Percentiles rank a stretch among this genome's conserved stretches.
phyloP scores from a whole-genome alignment of 2,113 vertebrate species.

The Microcebus jonahi region DNA sequence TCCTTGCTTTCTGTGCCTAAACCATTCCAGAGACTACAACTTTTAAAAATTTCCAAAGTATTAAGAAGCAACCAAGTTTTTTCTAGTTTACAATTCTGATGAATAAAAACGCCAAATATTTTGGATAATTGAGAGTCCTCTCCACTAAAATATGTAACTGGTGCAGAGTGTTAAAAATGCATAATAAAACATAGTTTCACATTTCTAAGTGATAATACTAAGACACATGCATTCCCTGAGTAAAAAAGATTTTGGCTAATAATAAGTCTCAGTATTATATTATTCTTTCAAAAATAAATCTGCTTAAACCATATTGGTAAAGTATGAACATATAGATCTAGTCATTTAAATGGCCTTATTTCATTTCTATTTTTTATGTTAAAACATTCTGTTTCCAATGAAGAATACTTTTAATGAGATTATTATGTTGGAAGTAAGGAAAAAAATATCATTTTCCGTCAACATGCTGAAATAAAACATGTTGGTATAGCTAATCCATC shows the following conservation, averaged over 20 bases:
- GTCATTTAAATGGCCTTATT: neutral
- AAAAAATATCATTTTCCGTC: conserved; percentile 67
- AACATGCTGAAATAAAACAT: conserved; percentile 52
- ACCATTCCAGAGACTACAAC: neutral
- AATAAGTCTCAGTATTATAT: neutral
- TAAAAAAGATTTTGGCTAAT: neutral
- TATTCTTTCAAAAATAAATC: conserved; percentile 57
- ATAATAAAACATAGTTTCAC: neutral
- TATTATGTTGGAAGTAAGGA: conserved; percentile 48
- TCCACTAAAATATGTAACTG: neutral
- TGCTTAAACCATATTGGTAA: neutral
- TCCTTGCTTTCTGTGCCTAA: neutral
- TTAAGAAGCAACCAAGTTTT: neutral
- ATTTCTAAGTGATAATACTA: neutral
- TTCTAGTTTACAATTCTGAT: neutral
- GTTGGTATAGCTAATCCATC: neutral
- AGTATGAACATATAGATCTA: neutral
- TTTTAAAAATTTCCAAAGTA: neutral
- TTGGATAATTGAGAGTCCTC: neutral
- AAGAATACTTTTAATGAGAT: conserved; percentile 55
- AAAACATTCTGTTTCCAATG: conserved; percentile 54
- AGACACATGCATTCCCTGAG: neutral
- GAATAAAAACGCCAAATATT: neutral
- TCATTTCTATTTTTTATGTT: conserved; percentile 44
- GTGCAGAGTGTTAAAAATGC: neutral